Evolutionary conservation across 1,140 invertebrate species (phyloP), one percentile per base, ranked within the genome.

Genomic region (Nymphalis io): DNA sequence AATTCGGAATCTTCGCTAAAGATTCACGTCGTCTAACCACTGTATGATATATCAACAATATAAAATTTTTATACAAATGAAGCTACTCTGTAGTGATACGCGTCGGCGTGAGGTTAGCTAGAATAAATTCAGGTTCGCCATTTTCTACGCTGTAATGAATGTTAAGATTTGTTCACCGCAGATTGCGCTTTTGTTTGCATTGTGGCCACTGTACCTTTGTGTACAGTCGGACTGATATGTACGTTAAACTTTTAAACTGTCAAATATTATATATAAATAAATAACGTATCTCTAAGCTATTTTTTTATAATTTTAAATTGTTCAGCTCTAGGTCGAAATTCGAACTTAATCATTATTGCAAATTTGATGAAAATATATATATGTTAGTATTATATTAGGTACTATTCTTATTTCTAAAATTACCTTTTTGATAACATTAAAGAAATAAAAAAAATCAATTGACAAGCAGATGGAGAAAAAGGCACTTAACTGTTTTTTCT

Each of bases 71-170:
- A 55, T 27, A 8, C 23, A 55, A 55, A 23, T n/a, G 2, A 20
- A 73, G 62, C 67, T 65, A 65, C 70, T 42, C 16, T 23, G 60
- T 40, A 64, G 79, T 74, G 81, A 74, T 68, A 46, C 74, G 69
- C 73, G 77, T 76, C 75, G 76, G 71, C 70, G 62, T 68, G 72
- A 77, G 79, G 81, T 82, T 82, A 76, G 78, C 81, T 81, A 82
- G 86, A 87, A 87, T 85, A 88, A 90, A 90, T 88, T 88, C 88
- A 88, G 85, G 86, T 90, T 87, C 84, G 79, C 86, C 80, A 81
- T 89, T 86, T 85, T 84, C 76, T 76, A 69, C 74, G 75, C 78
- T 80, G 79, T 90, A 88, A 90, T 89, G 85, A 89, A 88, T 85
- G 86, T 90, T 90, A 90, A 90, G 88, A 90, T 90, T 90, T 88